Percentiles rank a stretch among this genome's conserved stretches.
Conservation (phyloP, 64 coral and sea anemone genomes). For the Exaiptasia diaphana region DNA sequence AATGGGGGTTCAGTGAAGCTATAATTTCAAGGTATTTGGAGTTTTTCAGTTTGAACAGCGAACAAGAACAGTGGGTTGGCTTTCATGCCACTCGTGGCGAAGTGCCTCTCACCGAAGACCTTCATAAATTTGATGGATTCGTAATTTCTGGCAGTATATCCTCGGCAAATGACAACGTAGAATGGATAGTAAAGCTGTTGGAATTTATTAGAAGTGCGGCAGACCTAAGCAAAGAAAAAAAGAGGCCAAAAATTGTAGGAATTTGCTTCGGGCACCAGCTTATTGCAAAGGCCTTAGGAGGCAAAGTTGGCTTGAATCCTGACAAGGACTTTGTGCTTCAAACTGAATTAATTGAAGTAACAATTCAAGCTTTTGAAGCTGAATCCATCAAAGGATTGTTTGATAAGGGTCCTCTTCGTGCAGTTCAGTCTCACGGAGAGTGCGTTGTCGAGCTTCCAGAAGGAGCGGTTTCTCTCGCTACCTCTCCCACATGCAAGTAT, state of each 20-base stretch:
- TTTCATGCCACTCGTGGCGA: slow-evolving; percentile 20
- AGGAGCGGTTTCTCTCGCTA: slow-evolving; percentile 61
- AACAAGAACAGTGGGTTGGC: neutral
- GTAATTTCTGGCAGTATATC: slow-evolving; percentile 19
- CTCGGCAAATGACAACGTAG: slow-evolving; percentile 29
- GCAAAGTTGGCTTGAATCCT: slow-evolving; percentile 33
- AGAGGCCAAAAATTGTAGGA: slow-evolving; percentile 10
- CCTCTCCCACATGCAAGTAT: slow-evolving; percentile 62
- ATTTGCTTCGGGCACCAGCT: slow-evolving; percentile 55
- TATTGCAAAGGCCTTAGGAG: slow-evolving; percentile 26
- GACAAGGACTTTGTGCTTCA: slow-evolving; percentile 44
- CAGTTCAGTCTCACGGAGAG: slow-evolving; percentile 77
- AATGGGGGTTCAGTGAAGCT: neutral
- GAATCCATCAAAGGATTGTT: slow-evolving; percentile 51
- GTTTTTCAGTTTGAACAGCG: neutral
- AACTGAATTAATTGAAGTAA: slow-evolving; percentile 10
- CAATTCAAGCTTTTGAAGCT: slow-evolving; percentile 4
- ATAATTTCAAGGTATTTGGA: neutral
- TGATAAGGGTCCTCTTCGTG: slow-evolving; percentile 43
- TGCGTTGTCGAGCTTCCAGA: slow-evolving; percentile 58
- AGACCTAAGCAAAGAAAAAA: neutral
- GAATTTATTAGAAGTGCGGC: slow-evolving; percentile 13
- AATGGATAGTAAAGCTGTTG: slow-evolving; percentile 40
- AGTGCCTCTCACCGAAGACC: neutral
- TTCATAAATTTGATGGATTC: slow-evolving; percentile 28